Percentiles rank a stretch among this genome's conserved stretches.
Evolutionary conservation across 2,113 vertebrate genomes (phyloP).

Genomic region (Tor tambroides): DNA sequence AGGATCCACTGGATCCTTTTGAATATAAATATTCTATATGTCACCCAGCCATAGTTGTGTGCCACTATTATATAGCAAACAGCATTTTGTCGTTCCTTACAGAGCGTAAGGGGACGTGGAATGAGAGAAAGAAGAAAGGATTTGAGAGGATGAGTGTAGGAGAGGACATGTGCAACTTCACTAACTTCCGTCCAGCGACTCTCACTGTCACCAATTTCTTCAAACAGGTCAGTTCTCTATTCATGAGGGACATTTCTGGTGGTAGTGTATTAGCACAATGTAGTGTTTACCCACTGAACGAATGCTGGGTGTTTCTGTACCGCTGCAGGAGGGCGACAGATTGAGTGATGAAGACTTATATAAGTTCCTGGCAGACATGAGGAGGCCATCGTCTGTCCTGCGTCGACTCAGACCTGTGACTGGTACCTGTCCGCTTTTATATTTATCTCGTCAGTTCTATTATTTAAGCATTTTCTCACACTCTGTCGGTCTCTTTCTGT

Average conservation of each 20-base stretch:
- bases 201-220: constrained; percentile 94
- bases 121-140: constrained; percentile 85
- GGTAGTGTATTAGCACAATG: neutral
- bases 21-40: neutral
- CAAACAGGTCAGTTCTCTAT: constrained; percentile 81
- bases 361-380: constrained; percentile 91
- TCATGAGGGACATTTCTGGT: neutral
- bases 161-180: constrained; percentile 87
- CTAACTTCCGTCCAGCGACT: constrained; percentile 87
- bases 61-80: neutral
- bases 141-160: constrained; percentile 83
- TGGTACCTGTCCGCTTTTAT: constrained; percentile 68
- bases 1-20: neutral
- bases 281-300: neutral
- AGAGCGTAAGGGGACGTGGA: constrained; percentile 88
- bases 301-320: constrained; percentile 36
- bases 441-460: neutral
- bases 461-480: constrained; percentile 5
- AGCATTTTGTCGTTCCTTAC: neutral
- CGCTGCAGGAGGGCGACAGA: constrained; percentile 84
- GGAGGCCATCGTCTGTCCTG: constrained; percentile 84
- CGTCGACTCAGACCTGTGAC: constrained; percentile 88
- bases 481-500: neutral
- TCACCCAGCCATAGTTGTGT: neutral
- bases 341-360: constrained; percentile 91